Percentiles rank a stretch among this genome's conserved stretches.
Conservation (phyloP, 2,888 invertebrate genomes). For the Vandiemenella viatica region DNA sequence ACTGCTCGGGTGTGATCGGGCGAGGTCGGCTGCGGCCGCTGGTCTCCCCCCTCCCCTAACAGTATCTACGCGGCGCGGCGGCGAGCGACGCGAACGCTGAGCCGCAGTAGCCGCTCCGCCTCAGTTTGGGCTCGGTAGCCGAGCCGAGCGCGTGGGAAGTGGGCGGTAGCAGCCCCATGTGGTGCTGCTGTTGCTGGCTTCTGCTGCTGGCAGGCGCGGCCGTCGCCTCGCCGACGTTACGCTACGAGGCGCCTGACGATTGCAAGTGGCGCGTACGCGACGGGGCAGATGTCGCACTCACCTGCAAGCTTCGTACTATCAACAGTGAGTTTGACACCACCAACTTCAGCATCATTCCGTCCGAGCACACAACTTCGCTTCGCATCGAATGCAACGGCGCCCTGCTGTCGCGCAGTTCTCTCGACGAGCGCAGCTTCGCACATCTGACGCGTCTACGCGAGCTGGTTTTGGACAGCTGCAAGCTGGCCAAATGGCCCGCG, state of each 20-base stretch:
- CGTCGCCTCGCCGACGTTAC: constrained; percentile 31
- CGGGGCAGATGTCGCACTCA: constrained; percentile 54
- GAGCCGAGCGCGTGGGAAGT: background rate
- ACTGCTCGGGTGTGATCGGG: too few species aligned
- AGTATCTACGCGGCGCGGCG: background rate
- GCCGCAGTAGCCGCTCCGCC: background rate
- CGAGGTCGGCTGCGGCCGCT: too few species aligned
- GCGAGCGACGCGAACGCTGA: background rate
- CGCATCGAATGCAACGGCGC: constrained; percentile 66
- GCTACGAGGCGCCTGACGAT: constrained; percentile 73
- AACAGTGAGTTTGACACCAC: constrained; percentile 79
- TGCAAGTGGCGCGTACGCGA: constrained; percentile 59
- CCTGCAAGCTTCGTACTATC: constrained; percentile 66
- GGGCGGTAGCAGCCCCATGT: background rate
- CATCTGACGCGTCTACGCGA: constrained; percentile 67
- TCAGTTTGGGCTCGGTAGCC: background rate
- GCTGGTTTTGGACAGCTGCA: constrained; percentile 71
- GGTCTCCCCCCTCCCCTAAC: too few species aligned
- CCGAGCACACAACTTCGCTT: constrained; percentile 65
- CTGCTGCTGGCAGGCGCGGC: constrained; percentile 11
- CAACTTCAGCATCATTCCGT: constrained; percentile 73
- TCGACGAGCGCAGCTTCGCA: constrained; percentile 61
- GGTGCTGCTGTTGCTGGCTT: too few species aligned
- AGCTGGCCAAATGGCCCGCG: constrained; percentile 66
- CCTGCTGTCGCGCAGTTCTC: constrained; percentile 61